These are phyloP conservation scores for Gibbula magus DNA, from an alignment of 2,888 invertebrate genomes.

Conservation along the genomic window DNA sequence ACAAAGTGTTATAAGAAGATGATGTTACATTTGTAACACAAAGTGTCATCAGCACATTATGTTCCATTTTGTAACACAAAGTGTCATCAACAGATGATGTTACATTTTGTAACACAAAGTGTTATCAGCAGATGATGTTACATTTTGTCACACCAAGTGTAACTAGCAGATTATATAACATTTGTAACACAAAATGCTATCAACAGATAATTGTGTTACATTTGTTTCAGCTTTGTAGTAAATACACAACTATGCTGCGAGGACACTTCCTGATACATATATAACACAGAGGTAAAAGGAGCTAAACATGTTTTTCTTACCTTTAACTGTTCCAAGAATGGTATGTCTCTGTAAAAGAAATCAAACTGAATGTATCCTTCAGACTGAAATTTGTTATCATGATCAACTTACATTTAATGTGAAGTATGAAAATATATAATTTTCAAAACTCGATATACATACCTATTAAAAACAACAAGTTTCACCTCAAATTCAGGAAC, in stretches of 20 bases:
- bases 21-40: neutral
- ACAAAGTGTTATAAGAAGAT: neutral
- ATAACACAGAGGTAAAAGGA: too few species aligned
- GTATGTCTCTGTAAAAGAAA: constrained; percentile 65
- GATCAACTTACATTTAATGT: neutral
- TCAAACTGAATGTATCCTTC: neutral
- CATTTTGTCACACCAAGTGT: neutral
- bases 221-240: too few species aligned
- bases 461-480: constrained; percentile 73
- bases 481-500: constrained; percentile 73
- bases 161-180: neutral
- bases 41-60: too few species aligned
- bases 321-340: constrained; percentile 75
- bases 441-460: constrained; percentile 5
- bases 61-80: neutral
- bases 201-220: too few species aligned
- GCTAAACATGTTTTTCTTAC: constrained; percentile 45
- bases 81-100: neutral
- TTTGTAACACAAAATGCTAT: too few species aligned
- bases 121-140: neutral
- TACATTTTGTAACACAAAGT: neutral
- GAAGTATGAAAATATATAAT: neutral
- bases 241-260: too few species aligned
- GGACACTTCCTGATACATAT: too few species aligned
- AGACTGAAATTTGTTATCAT: neutral